Conservation (phyloP, 2,797 vertebrate species). For the Rousettus madagascariensis region DNA sequence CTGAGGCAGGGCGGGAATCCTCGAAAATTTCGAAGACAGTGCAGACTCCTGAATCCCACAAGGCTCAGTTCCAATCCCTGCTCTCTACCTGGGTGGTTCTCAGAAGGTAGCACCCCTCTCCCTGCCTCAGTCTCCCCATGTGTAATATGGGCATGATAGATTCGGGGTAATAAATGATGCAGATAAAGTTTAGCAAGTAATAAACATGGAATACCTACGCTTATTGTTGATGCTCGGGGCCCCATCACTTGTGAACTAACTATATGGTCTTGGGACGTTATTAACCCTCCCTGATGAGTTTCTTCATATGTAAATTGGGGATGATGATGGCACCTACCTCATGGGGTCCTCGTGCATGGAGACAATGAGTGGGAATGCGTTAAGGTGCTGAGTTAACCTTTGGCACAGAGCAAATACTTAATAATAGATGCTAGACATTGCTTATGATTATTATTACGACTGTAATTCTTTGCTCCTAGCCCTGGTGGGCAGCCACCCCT, state of each 20-base stretch:
- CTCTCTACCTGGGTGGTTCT: no score
- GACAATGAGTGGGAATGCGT: fast-evolving
- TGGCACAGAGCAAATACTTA: neutral
- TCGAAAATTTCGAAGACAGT: neutral
- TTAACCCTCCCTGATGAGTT: neutral
- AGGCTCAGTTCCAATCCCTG: neutral
- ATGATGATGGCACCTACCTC: neutral
- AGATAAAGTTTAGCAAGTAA: neutral
- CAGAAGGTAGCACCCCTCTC: neutral
- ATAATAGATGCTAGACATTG: fast-evolving
- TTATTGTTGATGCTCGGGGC: fast-evolving
- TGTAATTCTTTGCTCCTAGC: neutral
- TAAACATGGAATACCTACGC: fast-evolving
- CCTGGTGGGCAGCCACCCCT: neutral
- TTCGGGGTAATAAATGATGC: neutral
- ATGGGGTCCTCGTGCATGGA: fast-evolving
- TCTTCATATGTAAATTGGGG: fast-evolving
- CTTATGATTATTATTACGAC: fast-evolving
- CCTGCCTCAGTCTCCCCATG: neutral
- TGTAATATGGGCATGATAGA: fast-evolving
- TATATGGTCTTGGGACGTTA: neutral
- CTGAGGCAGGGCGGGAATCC: neutral
- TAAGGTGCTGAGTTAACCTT: neutral
- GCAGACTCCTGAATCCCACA: neutral
- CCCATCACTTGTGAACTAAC: fast-evolving